A percentile compares a stretch with the other conserved stretches of the same genome.
Conservation (phyloP, 2,113 vertebrate species). For the Cnemophilus loriae region DNA sequence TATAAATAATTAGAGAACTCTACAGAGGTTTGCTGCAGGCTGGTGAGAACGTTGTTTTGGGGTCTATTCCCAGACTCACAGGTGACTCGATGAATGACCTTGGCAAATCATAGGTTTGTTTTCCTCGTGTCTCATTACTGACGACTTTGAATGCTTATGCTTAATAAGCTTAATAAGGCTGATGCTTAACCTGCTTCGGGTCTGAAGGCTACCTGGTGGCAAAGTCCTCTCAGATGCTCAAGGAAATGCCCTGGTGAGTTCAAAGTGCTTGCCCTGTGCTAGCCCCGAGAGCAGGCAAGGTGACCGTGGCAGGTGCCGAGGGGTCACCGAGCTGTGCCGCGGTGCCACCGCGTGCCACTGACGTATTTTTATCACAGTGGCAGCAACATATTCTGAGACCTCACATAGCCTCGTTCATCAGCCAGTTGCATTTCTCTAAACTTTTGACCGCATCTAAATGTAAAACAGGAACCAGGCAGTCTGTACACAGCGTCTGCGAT, state of each 20-base stretch:
- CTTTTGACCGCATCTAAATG: constrained; percentile 46
- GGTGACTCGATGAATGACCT: neutral
- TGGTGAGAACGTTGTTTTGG: neutral
- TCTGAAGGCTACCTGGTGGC: neutral
- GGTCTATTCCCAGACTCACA: neutral
- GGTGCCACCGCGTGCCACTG: accelerated
- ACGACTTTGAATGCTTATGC: neutral
- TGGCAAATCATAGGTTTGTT: neutral
- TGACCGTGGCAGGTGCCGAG: accelerated
- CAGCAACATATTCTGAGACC: neutral
- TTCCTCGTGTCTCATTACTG: neutral
- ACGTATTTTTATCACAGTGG: neutral
- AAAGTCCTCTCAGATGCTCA: neutral
- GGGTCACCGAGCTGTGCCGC: accelerated
- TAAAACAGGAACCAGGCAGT: constrained; percentile 63
- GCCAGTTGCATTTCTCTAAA: constrained; percentile 62
- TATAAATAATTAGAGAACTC: neutral
- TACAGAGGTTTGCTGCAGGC: neutral
- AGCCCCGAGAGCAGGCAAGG: neutral
- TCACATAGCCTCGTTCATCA: neutral
- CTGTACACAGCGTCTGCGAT: constrained; percentile 38
- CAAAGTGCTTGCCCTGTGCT: neutral
- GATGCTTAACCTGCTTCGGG: neutral
- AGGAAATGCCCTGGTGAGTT: neutral
- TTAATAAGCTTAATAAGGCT: neutral